phyloP scores from a whole-genome alignment of 2,888 invertebrate genomes.

The Agapetus fuscipes region DNA sequence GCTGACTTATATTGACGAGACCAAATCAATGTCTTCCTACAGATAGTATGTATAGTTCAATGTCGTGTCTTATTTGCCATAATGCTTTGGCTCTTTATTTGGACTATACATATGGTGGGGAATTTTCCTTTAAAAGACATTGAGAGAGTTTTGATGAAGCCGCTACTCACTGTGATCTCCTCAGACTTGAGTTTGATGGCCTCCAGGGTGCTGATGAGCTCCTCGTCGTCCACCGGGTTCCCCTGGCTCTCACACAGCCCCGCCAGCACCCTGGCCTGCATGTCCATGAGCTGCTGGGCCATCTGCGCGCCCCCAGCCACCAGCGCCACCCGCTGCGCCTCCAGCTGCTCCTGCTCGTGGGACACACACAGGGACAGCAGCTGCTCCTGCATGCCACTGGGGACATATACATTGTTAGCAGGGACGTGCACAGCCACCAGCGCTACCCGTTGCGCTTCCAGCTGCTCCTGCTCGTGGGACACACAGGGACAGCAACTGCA shows the following conservation, averaged over 20 bases:
- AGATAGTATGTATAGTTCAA: too few relatives aligned
- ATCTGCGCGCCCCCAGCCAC: constrained; percentile 74
- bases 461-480: too few relatives aligned
- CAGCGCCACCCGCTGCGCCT: constrained; percentile 68
- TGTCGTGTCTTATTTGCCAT: too few relatives aligned
- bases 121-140: neutral
- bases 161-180: too few relatives aligned
- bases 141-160: too few relatives aligned
- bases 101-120: too few relatives aligned
- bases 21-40: too few relatives aligned
- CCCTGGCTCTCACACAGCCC: constrained; percentile 76
- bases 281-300: constrained; percentile 67
- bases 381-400: constrained; percentile 76
- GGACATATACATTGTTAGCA: constrained; percentile 38
- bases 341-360: constrained; percentile 74
- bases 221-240: constrained; percentile 85
- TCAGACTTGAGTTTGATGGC: constrained; percentile 74
- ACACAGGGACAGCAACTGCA: too few relatives aligned
- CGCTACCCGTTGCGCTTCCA: too few relatives aligned
- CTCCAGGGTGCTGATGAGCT: constrained; percentile 78
- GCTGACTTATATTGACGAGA: too few relatives aligned
- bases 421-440: too few relatives aligned
- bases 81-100: too few relatives aligned
- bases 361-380: constrained; percentile 76
- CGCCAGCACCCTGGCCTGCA: constrained; percentile 80